phyloP scores from a whole-genome alignment of 2,797 vertebrate species.

The Lacerta bilineata region DNA sequence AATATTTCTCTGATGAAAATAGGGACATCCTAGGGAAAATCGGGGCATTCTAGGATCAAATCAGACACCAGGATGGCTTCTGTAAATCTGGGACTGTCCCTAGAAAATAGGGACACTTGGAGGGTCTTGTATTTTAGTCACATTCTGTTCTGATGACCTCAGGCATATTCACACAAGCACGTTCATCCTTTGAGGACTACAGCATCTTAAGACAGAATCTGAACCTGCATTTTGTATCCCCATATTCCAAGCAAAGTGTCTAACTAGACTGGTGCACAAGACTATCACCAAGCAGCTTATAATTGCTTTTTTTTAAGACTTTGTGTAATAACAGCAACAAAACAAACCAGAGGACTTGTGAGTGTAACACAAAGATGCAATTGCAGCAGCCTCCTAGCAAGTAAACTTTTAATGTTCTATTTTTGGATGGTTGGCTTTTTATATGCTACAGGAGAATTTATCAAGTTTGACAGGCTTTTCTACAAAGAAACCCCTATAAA shows the following conservation, averaged over 20 bases:
- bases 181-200: too few relatives aligned
- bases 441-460: conserved; percentile 24
- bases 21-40: too few relatives aligned
- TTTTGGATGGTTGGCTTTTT: conserved; percentile 8
- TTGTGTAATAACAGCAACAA: background rate
- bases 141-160: too few relatives aligned
- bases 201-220: background rate
- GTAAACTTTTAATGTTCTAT: conserved; percentile 17
- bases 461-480: conserved; percentile 30
- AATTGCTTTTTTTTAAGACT: background rate
- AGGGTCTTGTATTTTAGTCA: background rate
- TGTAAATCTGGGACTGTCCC: too few relatives aligned
- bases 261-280: background rate
- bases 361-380: background rate
- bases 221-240: background rate
- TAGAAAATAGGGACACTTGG: too few relatives aligned
- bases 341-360: background rate
- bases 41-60: too few relatives aligned
- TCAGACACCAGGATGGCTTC: too few relatives aligned
- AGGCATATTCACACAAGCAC: accelerated
- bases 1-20: too few relatives aligned
- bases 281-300: background rate
- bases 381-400: background rate
- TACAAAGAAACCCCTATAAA: conserved; percentile 23
- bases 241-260: background rate